phyloP scores from a whole-genome alignment of 2,797 vertebrate genomes.

The Sitta carolinensis region DNA sequence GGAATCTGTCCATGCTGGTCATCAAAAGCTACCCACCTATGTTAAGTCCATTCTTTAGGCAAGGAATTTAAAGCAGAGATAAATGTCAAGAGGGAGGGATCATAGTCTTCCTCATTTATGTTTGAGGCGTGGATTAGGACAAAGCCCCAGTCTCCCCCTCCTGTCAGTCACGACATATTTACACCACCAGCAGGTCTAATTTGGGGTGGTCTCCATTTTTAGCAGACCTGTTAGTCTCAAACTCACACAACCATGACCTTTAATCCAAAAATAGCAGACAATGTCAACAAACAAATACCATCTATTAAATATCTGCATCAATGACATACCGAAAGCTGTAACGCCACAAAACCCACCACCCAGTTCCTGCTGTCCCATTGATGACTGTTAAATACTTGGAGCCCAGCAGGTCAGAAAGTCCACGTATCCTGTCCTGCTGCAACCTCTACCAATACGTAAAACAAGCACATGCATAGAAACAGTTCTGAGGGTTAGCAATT shows the following conservation, averaged over 20 bases:
- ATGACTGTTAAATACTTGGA: background rate
- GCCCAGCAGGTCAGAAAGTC: background rate
- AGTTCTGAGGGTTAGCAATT: background rate
- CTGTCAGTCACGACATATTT: fast-evolving
- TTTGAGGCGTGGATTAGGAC: background rate
- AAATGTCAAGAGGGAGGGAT: background rate
- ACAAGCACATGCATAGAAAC: fast-evolving
- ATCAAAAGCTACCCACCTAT: background rate
- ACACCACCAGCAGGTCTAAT: background rate
- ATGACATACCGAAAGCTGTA: background rate
- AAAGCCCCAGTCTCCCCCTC: background rate
- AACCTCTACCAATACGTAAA: background rate
- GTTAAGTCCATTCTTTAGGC: background rate
- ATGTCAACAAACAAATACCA: background rate
- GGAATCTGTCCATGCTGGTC: background rate
- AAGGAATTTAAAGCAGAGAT: background rate
- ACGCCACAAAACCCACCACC: background rate
- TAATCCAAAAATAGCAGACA: background rate
- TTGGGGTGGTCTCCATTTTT: background rate
- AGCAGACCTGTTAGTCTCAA: background rate
- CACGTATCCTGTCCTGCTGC: background rate
- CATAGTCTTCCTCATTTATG: background rate
- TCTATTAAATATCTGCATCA: background rate
- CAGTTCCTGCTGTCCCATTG: background rate
- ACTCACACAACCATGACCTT: background rate